Base-by-base conservation (phyloP, 2,888 invertebrate genomes). In the Carpatolechia fugitivella region DNA sequence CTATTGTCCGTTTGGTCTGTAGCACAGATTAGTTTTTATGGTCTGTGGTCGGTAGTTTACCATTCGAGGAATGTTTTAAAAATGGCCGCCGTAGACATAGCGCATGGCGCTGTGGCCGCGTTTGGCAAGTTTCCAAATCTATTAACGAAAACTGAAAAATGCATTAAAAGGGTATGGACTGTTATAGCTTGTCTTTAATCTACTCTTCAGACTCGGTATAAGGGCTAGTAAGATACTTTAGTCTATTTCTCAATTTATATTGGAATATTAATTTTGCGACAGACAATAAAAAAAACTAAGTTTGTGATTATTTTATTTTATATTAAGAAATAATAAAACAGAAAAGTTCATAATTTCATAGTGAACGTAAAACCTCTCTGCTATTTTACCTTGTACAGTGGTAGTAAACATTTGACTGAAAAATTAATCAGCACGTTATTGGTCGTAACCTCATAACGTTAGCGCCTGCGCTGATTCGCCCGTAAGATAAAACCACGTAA, bases 341-440 rank as follows among this genome's bases (percentile, higher is more conserved):
- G 1, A 10, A 8, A 40, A 18, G 6, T 20, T 20, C 16, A 7
- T 11, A 20, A 20, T 40, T 18, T 10, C 11, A 18, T 41, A 20
- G 3, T 41, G 24, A 24, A 24, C 24, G 6, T 24, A 24, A 41
- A 41, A 41, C 11, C 18, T 41, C 1, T 41, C 8, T 18, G 18
- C 40, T 41, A 41, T 20, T 41, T 41, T 41, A 41, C 40, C 20
- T 41, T 10, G 24, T n/a, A 29, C n/a, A 57, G 54, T 53, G 60
- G 62, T 63, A 63, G 65, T 78, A 71, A 74, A 74, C 66, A 63
- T 30, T 60, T 63, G 58, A 72, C 68, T 71, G 69, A 58, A 61
- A 74, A 77, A 79, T 76, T 79, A 77, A 80, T 77, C 69, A 65
- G 69, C 31, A 16, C 13, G 36, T 72, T 73, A 77, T 70, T 70